These are phyloP conservation scores for Muscicapa adusta DNA, from an alignment of 2,113 vertebrate genomes.

Conservation along the genomic window DNA sequence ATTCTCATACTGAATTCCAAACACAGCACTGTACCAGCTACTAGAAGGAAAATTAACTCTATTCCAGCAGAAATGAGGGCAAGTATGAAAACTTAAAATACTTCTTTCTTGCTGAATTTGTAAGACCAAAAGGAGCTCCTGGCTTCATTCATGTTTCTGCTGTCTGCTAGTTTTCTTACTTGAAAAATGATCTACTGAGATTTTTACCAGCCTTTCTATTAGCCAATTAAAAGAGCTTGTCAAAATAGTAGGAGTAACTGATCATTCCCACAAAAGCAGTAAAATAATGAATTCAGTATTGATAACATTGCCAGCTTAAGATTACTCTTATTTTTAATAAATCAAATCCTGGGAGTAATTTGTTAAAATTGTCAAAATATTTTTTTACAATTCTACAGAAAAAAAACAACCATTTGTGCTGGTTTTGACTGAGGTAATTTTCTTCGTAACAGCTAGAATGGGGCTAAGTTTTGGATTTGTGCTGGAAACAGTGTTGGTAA, in stretches of 20 bases:
- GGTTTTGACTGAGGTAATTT: not conserved
- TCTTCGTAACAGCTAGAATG: not conserved
- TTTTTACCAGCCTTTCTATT: not conserved
- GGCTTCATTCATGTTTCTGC: not conserved
- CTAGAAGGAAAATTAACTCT: not conserved
- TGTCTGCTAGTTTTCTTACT: not conserved
- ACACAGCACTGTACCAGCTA: not conserved
- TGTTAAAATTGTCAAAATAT: not conserved
- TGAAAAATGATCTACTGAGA: not conserved
- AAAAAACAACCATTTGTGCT: not conserved
- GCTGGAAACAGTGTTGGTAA: not conserved
- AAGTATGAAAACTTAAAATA: not conserved
- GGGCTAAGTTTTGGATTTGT: not conserved
- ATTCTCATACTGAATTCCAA: not conserved
- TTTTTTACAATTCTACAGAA: not conserved
- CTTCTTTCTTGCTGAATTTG: not conserved
- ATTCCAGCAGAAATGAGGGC: not conserved
- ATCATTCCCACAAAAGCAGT: not conserved
- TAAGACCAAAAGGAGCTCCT: not conserved
- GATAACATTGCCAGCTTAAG: not conserved
- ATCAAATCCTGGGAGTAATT: accelerated
- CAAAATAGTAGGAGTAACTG: not conserved
- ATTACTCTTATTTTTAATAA: not conserved
- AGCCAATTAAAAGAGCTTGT: not conserved
- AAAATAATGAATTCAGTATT: not conserved